Evolutionary conservation across 2,888 invertebrate genomes (phyloP).

Genomic region (Coremacera marginata): DNA sequence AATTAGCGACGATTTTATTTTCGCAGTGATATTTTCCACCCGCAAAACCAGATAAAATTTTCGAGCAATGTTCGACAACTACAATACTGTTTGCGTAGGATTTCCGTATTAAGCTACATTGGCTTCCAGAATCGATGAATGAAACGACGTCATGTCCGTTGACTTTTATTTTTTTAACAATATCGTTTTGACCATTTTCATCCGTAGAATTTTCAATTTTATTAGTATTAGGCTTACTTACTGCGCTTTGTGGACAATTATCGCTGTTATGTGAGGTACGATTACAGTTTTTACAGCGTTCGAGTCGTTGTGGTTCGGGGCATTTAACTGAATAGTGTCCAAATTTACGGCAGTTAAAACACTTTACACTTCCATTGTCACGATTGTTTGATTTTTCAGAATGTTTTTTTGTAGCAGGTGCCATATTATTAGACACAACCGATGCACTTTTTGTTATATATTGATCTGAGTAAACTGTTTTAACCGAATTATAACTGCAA

Average conservation of each 20-base stretch:
- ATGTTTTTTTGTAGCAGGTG: too few relatives aligned
- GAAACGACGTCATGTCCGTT: conserved; percentile 28
- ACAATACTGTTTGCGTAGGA: not conserved
- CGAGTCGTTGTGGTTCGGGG: conserved; percentile 36
- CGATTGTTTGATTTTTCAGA: too few relatives aligned
- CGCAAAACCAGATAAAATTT: not conserved
- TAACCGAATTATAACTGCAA: conserved; percentile 35
- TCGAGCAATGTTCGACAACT: too few relatives aligned
- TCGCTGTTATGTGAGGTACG: too few relatives aligned
- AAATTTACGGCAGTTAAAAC: too few relatives aligned
- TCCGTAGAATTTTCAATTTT: conserved; percentile 32
- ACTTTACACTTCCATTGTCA: too few relatives aligned
- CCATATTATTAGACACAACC: too few relatives aligned
- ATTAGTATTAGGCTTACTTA: conserved; percentile 14
- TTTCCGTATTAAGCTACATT: conserved; percentile 23
- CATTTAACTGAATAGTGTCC: conserved; percentile 36
- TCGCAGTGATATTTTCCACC: not conserved
- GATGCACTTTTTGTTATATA: too few relatives aligned
- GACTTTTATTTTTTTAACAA: conserved; percentile 26
- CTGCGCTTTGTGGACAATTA: conserved; percentile 28
- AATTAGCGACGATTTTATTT: conserved; percentile 35
- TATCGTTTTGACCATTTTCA: conserved; percentile 21
- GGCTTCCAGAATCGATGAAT: conserved; percentile 25
- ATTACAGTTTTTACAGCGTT: conserved; percentile 29
- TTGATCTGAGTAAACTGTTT: too few relatives aligned